Conservation (phyloP, 2,113 vertebrate genomes). For the Nycticorax nycticorax region DNA sequence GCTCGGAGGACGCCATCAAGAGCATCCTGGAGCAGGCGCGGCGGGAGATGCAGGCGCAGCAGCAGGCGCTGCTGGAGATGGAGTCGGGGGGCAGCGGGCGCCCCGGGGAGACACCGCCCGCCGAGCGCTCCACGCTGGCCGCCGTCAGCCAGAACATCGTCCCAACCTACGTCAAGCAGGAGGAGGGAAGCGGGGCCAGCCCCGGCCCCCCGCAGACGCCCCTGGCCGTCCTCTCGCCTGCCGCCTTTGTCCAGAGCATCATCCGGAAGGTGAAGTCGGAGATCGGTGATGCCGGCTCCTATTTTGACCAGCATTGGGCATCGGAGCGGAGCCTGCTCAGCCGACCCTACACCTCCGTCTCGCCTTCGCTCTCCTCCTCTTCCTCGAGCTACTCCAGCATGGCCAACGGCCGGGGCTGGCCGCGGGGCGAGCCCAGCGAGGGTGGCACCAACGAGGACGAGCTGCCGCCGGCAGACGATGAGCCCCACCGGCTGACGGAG, state of each 20-base stretch:
- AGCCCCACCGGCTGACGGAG: conserved; percentile 78
- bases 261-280: conserved; percentile 97
- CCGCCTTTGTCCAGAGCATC: conserved; percentile 96
- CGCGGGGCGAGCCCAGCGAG: conserved; percentile 78
- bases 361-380: conserved; percentile 90
- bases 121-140: conserved; percentile 77
- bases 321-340: conserved; percentile 79
- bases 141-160: conserved; percentile 74
- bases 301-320: conserved; percentile 97
- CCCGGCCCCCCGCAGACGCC: conserved; percentile 76
- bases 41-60: conserved; percentile 96
- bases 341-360: conserved; percentile 86
- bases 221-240: conserved; percentile 88
- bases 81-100: conserved; percentile 76
- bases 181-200: conserved; percentile 77
- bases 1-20: conserved; percentile 95
- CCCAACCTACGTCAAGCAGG: conserved; percentile 87
- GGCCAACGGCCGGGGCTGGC: conserved; percentile 82
- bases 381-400: conserved; percentile 86
- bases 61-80: conserved; percentile 92
- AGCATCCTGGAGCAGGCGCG: conserved; percentile 93
- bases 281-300: conserved; percentile 90
- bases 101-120: conserved; percentile 35
- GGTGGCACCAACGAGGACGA: conserved; percentile 81
- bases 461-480: conserved; percentile 75